Conservation (phyloP, 2,888 invertebrate genomes). For the Drosophila anomelani region DNA sequence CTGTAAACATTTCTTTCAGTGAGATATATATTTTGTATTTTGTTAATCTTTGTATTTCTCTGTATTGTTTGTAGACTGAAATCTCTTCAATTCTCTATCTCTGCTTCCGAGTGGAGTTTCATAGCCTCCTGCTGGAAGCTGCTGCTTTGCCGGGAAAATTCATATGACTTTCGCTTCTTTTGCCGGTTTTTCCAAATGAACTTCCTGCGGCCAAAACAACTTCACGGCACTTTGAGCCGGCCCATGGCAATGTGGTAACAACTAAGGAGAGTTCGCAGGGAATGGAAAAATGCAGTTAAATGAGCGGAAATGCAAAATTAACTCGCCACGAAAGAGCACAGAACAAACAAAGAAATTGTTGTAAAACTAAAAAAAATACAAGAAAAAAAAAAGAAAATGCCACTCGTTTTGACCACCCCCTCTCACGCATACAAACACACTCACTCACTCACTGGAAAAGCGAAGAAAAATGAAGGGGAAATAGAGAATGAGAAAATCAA, state of each 20-base stretch:
- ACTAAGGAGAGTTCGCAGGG: neutral
- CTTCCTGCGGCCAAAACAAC: constrained; percentile 74
- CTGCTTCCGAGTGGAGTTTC: constrained; percentile 16
- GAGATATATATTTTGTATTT: neutral
- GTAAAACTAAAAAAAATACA: constrained; percentile 58
- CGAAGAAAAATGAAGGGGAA: constrained; percentile 66
- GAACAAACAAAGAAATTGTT: constrained; percentile 78
- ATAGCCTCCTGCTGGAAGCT: constrained; percentile 19
- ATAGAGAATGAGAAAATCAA: constrained; percentile 52
- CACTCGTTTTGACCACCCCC: constrained; percentile 7
- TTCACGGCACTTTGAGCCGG: constrained; percentile 71
- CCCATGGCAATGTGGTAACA: constrained; percentile 41
- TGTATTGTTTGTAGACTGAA: neutral
- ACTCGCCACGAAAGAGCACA: constrained; percentile 75
- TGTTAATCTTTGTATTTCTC: neutral
- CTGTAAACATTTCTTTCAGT: neutral
- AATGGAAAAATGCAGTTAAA: constrained; percentile 69
- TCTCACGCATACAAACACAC: constrained; percentile 5
- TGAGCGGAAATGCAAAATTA: constrained; percentile 80
- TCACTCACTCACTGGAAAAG: constrained; percentile 36
- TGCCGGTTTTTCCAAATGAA: constrained; percentile 63
- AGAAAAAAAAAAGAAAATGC: constrained; percentile 5
- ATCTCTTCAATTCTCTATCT: neutral
- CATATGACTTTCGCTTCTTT: constrained; percentile 53
- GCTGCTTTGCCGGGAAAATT: constrained; percentile 14